Evolutionary conservation across 1,140 invertebrate species (phyloP), one percentile per base, ranked within the genome.

Genomic region (Atta colombica): DNA sequence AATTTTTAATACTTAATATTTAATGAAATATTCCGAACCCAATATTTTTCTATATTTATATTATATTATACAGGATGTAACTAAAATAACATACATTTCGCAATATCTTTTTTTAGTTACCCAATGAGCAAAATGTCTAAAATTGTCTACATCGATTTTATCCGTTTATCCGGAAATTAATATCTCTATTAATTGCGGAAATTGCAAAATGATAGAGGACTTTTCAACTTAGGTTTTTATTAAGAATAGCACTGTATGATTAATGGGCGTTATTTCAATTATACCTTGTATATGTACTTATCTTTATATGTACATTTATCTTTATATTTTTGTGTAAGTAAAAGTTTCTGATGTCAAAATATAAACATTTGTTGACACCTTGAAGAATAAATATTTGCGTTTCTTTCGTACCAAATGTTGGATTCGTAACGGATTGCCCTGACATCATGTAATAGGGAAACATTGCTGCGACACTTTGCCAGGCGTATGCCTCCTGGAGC

Each of bases 401-500:
- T 25, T 51, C 6, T 8, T 49, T 28, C 88, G 87, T 93, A 95
- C 94, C 94, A 77, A 91, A 21, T 18, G 92, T 18, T 63, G 91
- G 87, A 85, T 92, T 94, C 69, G 93, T 89, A 60, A 94, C 88
- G 86, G 66, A 51, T 51, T 95, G 95, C 86, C 94, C 94, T 39
- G 94, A 94, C 91, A 95, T 93, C 53, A 96, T 45, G 86, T 95
- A 94, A 92, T 96, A 95, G 1, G 96, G 95, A 90, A 96, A 94
- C 89, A 94, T 94, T 16, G 95, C 93, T 28, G 95, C 93, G 66
- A 96, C 93, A 78, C 93, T 95, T 60, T 96, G 95, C 95, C 96
- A 96, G 8, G 95, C 94, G 87, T 96, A 95, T 12, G 94, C 95
- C 75, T 96, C 94, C 31, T 96, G 93, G n/a, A 96, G 87, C 96